phyloP scores from a whole-genome alignment of 2,113 vertebrate genomes.

The Anguilla rostrata region DNA sequence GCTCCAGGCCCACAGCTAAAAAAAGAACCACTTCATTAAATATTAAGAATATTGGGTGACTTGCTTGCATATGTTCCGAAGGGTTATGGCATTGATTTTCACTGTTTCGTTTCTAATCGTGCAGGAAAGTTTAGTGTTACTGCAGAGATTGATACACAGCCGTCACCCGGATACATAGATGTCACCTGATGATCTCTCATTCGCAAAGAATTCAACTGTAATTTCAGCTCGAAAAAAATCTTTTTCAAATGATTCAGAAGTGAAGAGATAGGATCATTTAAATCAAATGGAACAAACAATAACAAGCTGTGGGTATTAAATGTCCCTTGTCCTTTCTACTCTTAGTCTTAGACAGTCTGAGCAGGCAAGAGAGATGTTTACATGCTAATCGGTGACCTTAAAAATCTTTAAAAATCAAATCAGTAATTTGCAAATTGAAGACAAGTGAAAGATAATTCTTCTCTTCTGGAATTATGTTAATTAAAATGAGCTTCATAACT shows the following conservation, averaged over 20 bases:
- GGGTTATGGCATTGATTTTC: neutral
- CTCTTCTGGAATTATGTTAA: neutral
- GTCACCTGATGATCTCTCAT: too few relatives aligned
- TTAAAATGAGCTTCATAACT: too few relatives aligned
- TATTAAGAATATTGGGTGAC: neutral
- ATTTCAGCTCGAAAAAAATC: too few relatives aligned
- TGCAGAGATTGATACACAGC: too few relatives aligned
- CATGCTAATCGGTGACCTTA: too few relatives aligned
- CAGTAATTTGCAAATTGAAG: neutral
- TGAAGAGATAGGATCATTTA: neutral
- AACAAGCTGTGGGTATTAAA: neutral
- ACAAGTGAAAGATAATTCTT: neutral
- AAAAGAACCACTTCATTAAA: neutral
- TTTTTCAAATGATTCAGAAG: neutral
- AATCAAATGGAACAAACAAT: neutral
- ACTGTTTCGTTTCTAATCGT: neutral
- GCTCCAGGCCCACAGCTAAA: neutral
- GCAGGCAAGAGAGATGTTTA: neutral
- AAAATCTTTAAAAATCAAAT: neutral
- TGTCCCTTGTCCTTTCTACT: neutral
- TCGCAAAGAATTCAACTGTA: too few relatives aligned
- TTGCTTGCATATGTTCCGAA: neutral
- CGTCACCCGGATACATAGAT: too few relatives aligned
- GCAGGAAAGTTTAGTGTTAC: too few relatives aligned
- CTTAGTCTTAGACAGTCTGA: neutral